phyloP scores from a whole-genome alignment of 2,888 invertebrate species.

The Calliphora vomitoria region DNA sequence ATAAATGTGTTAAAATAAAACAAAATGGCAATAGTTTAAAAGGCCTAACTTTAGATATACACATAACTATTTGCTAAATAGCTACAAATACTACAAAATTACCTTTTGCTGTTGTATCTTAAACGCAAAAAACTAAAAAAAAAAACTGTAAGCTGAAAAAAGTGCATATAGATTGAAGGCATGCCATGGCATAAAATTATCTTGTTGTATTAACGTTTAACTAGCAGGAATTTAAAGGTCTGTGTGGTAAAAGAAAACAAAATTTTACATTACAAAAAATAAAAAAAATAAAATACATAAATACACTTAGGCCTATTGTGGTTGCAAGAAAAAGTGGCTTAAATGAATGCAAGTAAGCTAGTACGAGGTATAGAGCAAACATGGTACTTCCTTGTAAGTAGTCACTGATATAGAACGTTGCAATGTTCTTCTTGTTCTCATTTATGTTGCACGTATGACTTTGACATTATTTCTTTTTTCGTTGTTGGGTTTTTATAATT shows the following conservation, averaged over 20 bases:
- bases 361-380: not conserved
- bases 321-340: constrained; percentile 40
- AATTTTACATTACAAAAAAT: constrained; percentile 17
- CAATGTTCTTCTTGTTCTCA: constrained; percentile 40
- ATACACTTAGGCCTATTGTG: constrained; percentile 64
- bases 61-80: constrained; percentile 25
- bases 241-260: constrained; percentile 37
- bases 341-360: constrained; percentile 32
- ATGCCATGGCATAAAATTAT: constrained; percentile 71
- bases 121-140: not conserved
- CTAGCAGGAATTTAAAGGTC: constrained; percentile 68
- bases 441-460: constrained; percentile 60
- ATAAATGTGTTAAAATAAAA: constrained; percentile 59
- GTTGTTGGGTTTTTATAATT: not conserved
- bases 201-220: constrained; percentile 68
- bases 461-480: constrained; percentile 60
- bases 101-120: constrained; percentile 35
- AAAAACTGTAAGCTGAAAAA: constrained; percentile 25
- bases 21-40: constrained; percentile 61
- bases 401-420: constrained; percentile 59
- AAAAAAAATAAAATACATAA: constrained; percentile 10
- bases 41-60: constrained; percentile 17
- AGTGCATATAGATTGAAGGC: constrained; percentile 68
- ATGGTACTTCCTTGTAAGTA: constrained; percentile 39
- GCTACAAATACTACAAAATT: constrained; percentile 7